Conservation (phyloP, 2,888 invertebrate genomes). For the Matsumyia berberina region DNA sequence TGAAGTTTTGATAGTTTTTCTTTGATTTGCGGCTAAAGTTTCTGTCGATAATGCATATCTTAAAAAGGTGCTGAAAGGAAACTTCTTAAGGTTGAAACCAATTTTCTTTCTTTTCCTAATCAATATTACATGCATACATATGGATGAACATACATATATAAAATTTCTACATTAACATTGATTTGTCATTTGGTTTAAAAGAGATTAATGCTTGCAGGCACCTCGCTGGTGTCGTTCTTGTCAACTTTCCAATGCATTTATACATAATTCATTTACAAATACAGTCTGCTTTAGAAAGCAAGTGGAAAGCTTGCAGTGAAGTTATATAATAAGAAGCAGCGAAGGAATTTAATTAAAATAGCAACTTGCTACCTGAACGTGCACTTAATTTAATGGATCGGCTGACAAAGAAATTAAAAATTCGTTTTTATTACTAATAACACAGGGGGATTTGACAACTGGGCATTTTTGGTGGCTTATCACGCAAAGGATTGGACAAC, state of each 20-base stretch:
- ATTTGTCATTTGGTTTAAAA: not conserved
- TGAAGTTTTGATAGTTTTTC: constrained; percentile 25
- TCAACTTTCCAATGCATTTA: too few species aligned
- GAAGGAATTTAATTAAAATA: constrained; percentile 25
- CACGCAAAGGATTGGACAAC: not conserved
- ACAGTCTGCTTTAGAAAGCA: not conserved
- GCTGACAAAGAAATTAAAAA: constrained; percentile 25
- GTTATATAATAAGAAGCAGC: not conserved
- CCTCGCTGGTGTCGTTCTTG: too few species aligned
- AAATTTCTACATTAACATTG: not conserved
- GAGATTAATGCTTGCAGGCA: not conserved
- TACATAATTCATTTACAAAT: too few species aligned
- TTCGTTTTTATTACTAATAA: constrained; percentile 25
- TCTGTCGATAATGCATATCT: constrained; percentile 19
- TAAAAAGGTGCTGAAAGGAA: constrained; percentile 16
- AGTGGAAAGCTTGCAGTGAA: not conserved
- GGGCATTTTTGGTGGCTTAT: constrained; percentile 7
- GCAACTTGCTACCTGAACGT: constrained; percentile 17
- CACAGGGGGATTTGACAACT: not conserved
- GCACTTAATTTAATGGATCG: constrained; percentile 33
- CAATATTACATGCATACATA: constrained; percentile 31
- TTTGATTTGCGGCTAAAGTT: constrained; percentile 6
- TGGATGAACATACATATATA: too few species aligned
- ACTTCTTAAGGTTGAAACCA: constrained; percentile 22
- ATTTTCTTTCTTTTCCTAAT: constrained; percentile 10